Conservation (phyloP, 2,113 vertebrate genomes). For the Actenoides lindsayi region DNA sequence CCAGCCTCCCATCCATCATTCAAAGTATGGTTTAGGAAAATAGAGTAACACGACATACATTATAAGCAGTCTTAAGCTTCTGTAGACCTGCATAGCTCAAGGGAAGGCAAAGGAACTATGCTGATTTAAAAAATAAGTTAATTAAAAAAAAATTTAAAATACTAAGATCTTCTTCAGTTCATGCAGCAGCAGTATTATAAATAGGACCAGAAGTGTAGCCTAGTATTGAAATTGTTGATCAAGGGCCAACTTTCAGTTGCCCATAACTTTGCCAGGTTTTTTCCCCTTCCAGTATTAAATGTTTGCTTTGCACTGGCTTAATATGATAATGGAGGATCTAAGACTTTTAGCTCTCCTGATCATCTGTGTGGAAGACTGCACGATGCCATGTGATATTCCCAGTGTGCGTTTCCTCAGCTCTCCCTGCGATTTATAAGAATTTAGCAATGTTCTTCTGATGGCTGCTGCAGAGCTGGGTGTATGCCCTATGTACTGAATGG, state of each 20-base stretch:
- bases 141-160: too few relatives aligned
- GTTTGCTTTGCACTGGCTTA: background rate
- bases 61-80: slow-evolving; percentile 31
- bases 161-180: background rate
- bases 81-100: background rate
- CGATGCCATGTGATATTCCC: background rate
- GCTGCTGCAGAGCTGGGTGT: background rate
- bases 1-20: slow-evolving; percentile 40
- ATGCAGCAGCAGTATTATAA: background rate
- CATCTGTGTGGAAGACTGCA: background rate
- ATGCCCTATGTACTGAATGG: background rate
- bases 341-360: background rate
- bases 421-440: background rate
- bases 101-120: background rate
- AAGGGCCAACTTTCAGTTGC: background rate
- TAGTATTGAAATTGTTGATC: slow-evolving; percentile 21
- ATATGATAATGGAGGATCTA: background rate
- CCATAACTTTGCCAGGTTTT: background rate
- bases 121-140: background rate
- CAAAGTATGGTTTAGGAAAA: slow-evolving; percentile 24
- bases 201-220: background rate
- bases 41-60: slow-evolving; percentile 54
- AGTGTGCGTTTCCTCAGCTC: background rate
- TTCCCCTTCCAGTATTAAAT: background rate
- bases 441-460: background rate